A percentile compares a stretch with the other conserved stretches of the same genome.
Evolutionary conservation across 2,113 vertebrate genomes (phyloP).

Genomic region (Neofelis nebulosa): DNA sequence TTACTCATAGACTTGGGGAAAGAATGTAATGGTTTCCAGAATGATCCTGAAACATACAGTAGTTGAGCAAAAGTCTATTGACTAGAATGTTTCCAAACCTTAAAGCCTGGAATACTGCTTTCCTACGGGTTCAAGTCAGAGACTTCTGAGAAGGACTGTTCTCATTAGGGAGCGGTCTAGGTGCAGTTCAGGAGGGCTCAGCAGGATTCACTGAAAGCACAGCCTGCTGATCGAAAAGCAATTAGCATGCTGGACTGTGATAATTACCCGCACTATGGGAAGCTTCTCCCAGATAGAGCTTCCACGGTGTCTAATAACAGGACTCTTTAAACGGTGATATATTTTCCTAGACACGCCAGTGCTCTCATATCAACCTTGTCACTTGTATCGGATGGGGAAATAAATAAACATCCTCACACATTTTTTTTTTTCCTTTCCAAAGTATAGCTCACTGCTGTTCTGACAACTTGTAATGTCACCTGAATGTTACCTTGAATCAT

Average conservation of each 20-base stretch:
- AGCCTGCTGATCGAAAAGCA: conserved; percentile 86
- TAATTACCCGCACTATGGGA: conserved; percentile 87
- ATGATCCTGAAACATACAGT: conserved; percentile 18
- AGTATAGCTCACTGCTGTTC: conserved; percentile 72
- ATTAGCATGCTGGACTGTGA: conserved; percentile 87
- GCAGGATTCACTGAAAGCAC: conserved; percentile 78
- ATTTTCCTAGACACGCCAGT: conserved; percentile 79
- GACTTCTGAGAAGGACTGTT: conserved; percentile 76
- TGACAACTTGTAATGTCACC: conserved; percentile 78
- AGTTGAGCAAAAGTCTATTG: background rate
- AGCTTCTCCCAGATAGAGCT: conserved; percentile 81
- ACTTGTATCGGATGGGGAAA: conserved; percentile 79
- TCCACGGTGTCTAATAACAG: conserved; percentile 86
- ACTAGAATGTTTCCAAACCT: conserved; percentile 46
- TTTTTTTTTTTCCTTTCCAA: conserved; percentile 46
- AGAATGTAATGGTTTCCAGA: background rate
- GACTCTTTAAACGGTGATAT: conserved; percentile 84
- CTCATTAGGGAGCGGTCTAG: conserved; percentile 78
- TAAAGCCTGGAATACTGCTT: conserved; percentile 43
- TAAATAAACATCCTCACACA: conserved; percentile 81
- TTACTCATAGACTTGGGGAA: background rate
- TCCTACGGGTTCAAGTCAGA: conserved; percentile 38
- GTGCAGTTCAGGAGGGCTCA: conserved; percentile 70
- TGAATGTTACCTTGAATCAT: conserved; percentile 86
- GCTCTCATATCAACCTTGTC: conserved; percentile 82